Conservation (phyloP, 2,888 invertebrate genomes). For the Sycophila texana region DNA sequence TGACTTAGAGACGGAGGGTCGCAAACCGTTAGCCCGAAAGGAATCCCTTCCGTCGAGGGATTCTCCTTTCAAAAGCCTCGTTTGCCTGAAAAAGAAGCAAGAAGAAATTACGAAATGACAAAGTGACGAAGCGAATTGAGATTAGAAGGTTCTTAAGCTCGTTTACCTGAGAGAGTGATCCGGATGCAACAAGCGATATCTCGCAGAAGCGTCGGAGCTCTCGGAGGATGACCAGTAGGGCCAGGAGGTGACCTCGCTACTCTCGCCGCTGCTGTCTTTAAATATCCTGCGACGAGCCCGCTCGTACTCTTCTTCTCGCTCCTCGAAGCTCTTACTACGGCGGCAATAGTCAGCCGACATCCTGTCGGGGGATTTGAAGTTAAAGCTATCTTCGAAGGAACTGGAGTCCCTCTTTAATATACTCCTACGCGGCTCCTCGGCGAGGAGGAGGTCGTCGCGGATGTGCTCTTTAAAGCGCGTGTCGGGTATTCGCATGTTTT, state of each 20-base stretch:
- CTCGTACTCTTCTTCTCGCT: constrained; percentile 93
- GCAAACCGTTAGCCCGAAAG: constrained; percentile 73
- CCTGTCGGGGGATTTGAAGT: constrained; percentile 80
- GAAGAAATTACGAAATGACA: not conserved
- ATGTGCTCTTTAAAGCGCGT: constrained; percentile 84
- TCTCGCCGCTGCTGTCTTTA: constrained; percentile 75
- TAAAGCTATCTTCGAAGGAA: constrained; percentile 85
- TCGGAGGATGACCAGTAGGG: constrained; percentile 73
- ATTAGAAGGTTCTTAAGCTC: not conserved
- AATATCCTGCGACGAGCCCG: constrained; percentile 91
- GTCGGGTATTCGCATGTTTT: constrained; percentile 83
- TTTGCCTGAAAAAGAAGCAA: constrained; percentile 65
- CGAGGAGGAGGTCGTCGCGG: constrained; percentile 80
- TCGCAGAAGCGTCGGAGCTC: constrained; percentile 70
- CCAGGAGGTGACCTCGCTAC: constrained; percentile 71
- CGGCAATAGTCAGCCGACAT: constrained; percentile 81
- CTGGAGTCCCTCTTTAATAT: constrained; percentile 90
- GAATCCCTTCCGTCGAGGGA: constrained; percentile 77
- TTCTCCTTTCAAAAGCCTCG: constrained; percentile 76
- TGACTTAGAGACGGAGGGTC: constrained; percentile 84
- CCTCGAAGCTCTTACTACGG: constrained; percentile 91
- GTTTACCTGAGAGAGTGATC: constrained; percentile 68
- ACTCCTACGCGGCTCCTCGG: constrained; percentile 84
- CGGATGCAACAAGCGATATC: constrained; percentile 70
- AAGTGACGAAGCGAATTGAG: not conserved